Base-by-base conservation (phyloP, 2,113 vertebrate species). In the Equus przewalskii region DNA sequence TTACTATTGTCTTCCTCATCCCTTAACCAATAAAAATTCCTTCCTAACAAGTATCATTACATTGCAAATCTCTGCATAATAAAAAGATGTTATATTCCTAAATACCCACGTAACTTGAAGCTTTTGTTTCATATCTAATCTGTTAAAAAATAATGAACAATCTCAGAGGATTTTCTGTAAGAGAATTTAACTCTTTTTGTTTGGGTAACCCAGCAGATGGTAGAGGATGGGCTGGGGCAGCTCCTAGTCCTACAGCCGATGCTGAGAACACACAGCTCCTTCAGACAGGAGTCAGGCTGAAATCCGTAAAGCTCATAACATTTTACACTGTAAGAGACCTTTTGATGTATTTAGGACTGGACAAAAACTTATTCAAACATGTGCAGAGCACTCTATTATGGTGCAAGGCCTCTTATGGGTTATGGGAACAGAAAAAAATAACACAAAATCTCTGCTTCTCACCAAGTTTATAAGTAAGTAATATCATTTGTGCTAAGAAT, bases 91-190 rank as follows among this genome's bases (percentile, higher is more conserved):
- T 36, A 62, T 16, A 65, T 69, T 13, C 62, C 28, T 76, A 95
- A 83, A 30, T 46, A 64, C 16, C 22, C 22, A 75, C 5, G 51
- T 81, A 51, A 94, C 36, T 87, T 64, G 10, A 33, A 72, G 36
- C 19, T 54, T n/a, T 24, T 69, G 58, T 94, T 95, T 97, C 54
- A 85, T 65, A 96, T 14, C 22, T 13, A 62, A 94, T 70, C n/a
- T n/a, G 41, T 13, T 72, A 80, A 67, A 75, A n/a, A 24, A 73
- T 22, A 18, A 58, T 6, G 14, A 81, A 51, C 26, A 78, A 64
- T 46, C 44, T 19, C 36, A 26, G 36, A n/a, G 54, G 11, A 65
- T 33, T 22, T 49, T 62, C 72, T 41, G 16, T 33, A 65, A 78
- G 54, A 82, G 13, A 76, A 36, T 0, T 15, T 11, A 22, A 49